Percentiles rank a stretch among this genome's conserved stretches.
These are phyloP conservation scores for Microcebus ravelobensis DNA, from an alignment of 2,113 vertebrate species.

Conservation along the genomic window DNA sequence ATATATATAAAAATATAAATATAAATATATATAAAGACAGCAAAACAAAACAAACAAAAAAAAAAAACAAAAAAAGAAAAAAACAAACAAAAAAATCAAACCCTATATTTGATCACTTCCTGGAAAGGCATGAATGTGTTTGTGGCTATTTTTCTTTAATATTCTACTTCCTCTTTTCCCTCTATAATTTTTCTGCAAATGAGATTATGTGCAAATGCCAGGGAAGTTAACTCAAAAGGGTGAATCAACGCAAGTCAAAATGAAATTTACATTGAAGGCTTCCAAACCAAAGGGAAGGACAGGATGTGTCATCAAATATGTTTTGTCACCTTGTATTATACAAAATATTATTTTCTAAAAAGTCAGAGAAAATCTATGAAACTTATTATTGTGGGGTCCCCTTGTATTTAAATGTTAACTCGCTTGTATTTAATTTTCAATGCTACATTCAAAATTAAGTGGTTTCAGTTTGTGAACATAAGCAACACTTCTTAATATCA, in stretches of 20 bases:
- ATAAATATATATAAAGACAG: slow-evolving; percentile 55
- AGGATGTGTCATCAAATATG: slow-evolving; percentile 82
- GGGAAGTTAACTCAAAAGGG: slow-evolving; percentile 83
- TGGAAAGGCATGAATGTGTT: slow-evolving; percentile 84
- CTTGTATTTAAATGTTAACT: slow-evolving; percentile 84
- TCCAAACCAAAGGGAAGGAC: slow-evolving; percentile 88
- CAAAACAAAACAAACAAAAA: slow-evolving; percentile 56
- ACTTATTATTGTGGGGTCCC: slow-evolving; percentile 80
- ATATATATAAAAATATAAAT: slow-evolving; percentile 79
- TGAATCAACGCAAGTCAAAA: slow-evolving; percentile 83
- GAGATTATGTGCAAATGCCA: slow-evolving; percentile 84
- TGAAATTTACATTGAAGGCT: slow-evolving; percentile 82
- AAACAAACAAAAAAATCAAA: slow-evolving; percentile 78
- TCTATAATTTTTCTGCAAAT: slow-evolving; percentile 82
- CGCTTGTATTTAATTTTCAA: slow-evolving; percentile 84
- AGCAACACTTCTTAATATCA: slow-evolving; percentile 84
- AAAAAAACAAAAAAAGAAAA: slow-evolving; percentile 33
- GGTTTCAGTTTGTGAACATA: slow-evolving; percentile 82
- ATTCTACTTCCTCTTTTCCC: slow-evolving; percentile 79
- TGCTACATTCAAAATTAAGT: slow-evolving; percentile 82
- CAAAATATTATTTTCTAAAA: slow-evolving; percentile 84
- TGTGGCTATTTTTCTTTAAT: slow-evolving; percentile 83
- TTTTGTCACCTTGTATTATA: slow-evolving; percentile 87
- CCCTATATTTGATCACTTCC: slow-evolving; percentile 85
- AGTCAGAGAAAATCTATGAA: slow-evolving; percentile 83